Conservation (phyloP, 2,113 vertebrate species). For the Otus sunia region DNA sequence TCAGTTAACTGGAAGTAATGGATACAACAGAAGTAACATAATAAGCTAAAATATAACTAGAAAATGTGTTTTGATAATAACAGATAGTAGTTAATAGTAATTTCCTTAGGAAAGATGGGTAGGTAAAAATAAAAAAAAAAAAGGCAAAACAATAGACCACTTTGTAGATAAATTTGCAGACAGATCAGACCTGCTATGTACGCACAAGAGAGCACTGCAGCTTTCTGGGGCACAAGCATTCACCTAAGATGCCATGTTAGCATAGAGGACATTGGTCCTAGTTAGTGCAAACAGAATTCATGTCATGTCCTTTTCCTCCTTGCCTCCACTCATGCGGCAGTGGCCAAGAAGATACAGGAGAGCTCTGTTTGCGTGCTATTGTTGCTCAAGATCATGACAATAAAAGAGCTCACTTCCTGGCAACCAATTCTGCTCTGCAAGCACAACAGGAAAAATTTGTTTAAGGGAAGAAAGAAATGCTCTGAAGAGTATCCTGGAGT, state of each 20-base stretch:
- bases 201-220: not conserved
- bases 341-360: not conserved
- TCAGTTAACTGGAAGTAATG: not conserved
- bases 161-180: not conserved
- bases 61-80: not conserved
- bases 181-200: not conserved
- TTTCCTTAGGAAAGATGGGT: not conserved
- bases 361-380: not conserved
- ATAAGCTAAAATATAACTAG: not conserved
- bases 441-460: not conserved
- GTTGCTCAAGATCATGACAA: not conserved
- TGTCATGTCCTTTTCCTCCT: not conserved
- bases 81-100: not conserved
- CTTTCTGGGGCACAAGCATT: not conserved
- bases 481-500: slow-evolving; percentile 16
- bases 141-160: not conserved
- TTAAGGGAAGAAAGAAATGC: slow-evolving; percentile 34
- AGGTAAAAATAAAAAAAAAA: not conserved
- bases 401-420: not conserved
- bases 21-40: not conserved
- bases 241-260: not conserved
- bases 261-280: not conserved
- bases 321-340: not conserved
- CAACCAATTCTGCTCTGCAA: not conserved
- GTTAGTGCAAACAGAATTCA: not conserved